A percentile compares a stretch with the other conserved stretches of the same genome.
Evolutionary conservation across 2,113 vertebrate genomes (phyloP).

Genomic region (Aythya baeri): DNA sequence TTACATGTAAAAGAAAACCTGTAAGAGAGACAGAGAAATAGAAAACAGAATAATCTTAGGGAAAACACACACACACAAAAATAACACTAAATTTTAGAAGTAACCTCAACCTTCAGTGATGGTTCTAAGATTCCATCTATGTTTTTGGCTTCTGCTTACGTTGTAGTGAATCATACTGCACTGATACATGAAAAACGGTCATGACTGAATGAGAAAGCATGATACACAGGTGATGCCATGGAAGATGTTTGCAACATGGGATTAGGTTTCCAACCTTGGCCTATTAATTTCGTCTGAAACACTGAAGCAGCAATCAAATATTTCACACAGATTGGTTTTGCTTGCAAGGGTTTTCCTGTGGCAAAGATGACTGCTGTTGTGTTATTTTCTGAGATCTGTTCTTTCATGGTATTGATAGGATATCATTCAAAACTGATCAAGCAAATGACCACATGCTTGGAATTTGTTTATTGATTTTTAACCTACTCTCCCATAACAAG

Average conservation of each 20-base stretch:
- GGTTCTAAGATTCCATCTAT: not conserved
- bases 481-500: not conserved
- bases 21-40: not conserved
- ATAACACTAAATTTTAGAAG: not conserved
- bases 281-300: not conserved
- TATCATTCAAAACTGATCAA: constrained; percentile 34
- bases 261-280: not conserved
- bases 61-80: not conserved
- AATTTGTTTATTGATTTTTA: constrained; percentile 40
- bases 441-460: constrained; percentile 25
- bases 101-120: not conserved
- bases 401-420: not conserved
- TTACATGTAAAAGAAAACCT: not conserved
- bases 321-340: not conserved
- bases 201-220: not conserved
- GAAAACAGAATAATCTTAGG: not conserved
- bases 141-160: not conserved
- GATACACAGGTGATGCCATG: not conserved
- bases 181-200: not conserved
- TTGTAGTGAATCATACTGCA: not conserved
- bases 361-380: not conserved
- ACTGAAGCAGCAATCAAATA: not conserved
- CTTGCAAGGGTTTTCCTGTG: not conserved
- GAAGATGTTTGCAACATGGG: not conserved
- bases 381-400: not conserved